Percentiles rank a stretch among this genome's conserved stretches.
Conservation (phyloP, 2,888 invertebrate genomes). For the Mythimna albipuncta region DNA sequence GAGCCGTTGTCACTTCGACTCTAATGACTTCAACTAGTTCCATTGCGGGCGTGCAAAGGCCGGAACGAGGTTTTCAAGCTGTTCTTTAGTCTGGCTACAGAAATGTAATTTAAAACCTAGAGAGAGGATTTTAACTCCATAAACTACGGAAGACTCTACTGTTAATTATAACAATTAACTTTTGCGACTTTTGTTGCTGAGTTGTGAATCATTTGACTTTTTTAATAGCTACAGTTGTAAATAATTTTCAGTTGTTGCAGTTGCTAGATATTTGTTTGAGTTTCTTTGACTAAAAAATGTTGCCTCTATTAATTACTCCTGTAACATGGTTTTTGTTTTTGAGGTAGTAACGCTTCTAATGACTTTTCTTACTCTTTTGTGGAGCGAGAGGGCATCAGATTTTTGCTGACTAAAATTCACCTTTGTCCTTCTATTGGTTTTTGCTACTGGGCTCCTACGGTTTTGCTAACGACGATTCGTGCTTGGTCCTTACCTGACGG, state of each 20-base stretch:
- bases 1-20: slow-evolving; percentile 70
- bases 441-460: no score
- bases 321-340: no score
- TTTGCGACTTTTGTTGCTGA: slow-evolving; percentile 27
- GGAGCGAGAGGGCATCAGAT: no score
- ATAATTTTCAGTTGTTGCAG: slow-evolving; percentile 13
- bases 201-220: slow-evolving; percentile 35
- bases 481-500: no score
- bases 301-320: no score
- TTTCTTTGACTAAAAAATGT: no score
- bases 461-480: no score
- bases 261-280: neutral
- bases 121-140: slow-evolving; percentile 44
- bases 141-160: slow-evolving; percentile 41
- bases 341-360: no score
- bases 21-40: slow-evolving; percentile 70
- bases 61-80: slow-evolving; percentile 59
- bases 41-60: slow-evolving; percentile 61
- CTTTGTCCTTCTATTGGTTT: no score
- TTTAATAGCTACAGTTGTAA: slow-evolving; percentile 17
- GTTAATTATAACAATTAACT: slow-evolving; percentile 44
- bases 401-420: no score
- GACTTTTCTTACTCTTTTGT: no score
- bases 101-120: slow-evolving; percentile 56
- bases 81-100: slow-evolving; percentile 48